Conservation (phyloP, 1,140 invertebrate genomes). For the Drosophila lacteicornis region DNA sequence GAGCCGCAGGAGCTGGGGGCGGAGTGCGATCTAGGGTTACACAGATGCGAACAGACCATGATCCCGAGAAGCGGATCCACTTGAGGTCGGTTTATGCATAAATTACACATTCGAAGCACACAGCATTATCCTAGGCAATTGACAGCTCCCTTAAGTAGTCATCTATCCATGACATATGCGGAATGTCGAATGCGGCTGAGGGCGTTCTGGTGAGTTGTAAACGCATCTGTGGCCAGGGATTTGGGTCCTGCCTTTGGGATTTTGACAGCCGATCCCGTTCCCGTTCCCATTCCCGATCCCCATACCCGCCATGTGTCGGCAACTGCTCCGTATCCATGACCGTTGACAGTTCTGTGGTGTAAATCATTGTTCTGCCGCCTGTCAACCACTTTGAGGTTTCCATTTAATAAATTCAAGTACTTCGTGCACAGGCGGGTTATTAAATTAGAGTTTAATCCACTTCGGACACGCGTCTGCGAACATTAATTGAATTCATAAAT, state of each 20-base stretch:
- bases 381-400: slow-evolving; percentile 41
- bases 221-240: slow-evolving; percentile 51
- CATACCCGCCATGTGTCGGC: slow-evolving; percentile 62
- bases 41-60: slow-evolving; percentile 51
- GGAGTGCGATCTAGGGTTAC: slow-evolving; percentile 60
- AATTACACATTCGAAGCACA: slow-evolving; percentile 40
- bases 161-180: slow-evolving; percentile 47
- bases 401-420: slow-evolving; percentile 41
- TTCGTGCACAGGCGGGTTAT: slow-evolving; percentile 53
- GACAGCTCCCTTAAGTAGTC: slow-evolving; percentile 70
- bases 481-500: slow-evolving; percentile 81
- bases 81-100: slow-evolving; percentile 60
- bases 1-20: slow-evolving; percentile 5
- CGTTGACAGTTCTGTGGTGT: slow-evolving; percentile 61
- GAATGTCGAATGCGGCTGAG: neutral
- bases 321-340: slow-evolving; percentile 44
- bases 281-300: neutral
- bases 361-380: slow-evolving; percentile 47
- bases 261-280: slow-evolving; percentile 28
- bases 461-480: slow-evolving; percentile 64
- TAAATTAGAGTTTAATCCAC: slow-evolving; percentile 79
- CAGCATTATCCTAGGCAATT: slow-evolving; percentile 70
- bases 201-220: slow-evolving; percentile 66
- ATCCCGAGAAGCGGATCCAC: slow-evolving; percentile 54
- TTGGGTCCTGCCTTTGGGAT: slow-evolving; percentile 42